These are phyloP conservation scores for Cecidostiba fungosa DNA, from an alignment of 2,888 invertebrate genomes.

Conservation along the genomic window DNA sequence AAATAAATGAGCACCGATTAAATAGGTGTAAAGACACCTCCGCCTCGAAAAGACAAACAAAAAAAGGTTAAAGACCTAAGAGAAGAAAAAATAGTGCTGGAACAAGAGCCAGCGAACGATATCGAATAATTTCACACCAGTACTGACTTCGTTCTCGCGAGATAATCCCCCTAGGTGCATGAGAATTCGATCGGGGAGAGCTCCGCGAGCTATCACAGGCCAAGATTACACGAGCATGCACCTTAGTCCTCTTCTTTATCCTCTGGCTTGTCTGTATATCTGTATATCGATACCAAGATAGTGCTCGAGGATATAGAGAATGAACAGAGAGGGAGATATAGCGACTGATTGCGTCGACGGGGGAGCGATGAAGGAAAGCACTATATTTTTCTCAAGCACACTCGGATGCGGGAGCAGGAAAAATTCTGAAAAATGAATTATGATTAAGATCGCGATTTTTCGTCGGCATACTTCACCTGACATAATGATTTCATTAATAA, in stretches of 20 bases:
- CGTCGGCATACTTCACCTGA: not conserved
- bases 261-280: not conserved
- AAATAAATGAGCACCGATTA: too few relatives aligned
- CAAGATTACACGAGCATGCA: slow-evolving; percentile 56
- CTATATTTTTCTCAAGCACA: slow-evolving; percentile 29
- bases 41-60: too few relatives aligned
- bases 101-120: slow-evolving; percentile 18
- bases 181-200: slow-evolving; percentile 53
- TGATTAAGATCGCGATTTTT: slow-evolving; percentile 36
- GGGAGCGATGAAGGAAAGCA: slow-evolving; percentile 48
- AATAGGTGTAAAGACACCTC: too few relatives aligned
- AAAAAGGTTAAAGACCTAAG: too few relatives aligned
- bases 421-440: slow-evolving; percentile 29
- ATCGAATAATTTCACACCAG: slow-evolving; percentile 59
- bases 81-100: too few relatives aligned
- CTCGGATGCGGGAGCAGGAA: slow-evolving; percentile 21
- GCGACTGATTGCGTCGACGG: slow-evolving; percentile 55
- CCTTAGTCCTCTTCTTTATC: slow-evolving; percentile 47
- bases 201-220: slow-evolving; percentile 19
- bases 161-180: slow-evolving; percentile 61
- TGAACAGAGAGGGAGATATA: slow-evolving; percentile 35
- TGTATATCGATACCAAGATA: slow-evolving; percentile 51
- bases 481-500: slow-evolving; percentile 18
- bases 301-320: slow-evolving; percentile 54
- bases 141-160: slow-evolving; percentile 54